Evolutionary conservation across 2,888 invertebrate species (phyloP).

Genomic region (Chironomus tentans): DNA sequence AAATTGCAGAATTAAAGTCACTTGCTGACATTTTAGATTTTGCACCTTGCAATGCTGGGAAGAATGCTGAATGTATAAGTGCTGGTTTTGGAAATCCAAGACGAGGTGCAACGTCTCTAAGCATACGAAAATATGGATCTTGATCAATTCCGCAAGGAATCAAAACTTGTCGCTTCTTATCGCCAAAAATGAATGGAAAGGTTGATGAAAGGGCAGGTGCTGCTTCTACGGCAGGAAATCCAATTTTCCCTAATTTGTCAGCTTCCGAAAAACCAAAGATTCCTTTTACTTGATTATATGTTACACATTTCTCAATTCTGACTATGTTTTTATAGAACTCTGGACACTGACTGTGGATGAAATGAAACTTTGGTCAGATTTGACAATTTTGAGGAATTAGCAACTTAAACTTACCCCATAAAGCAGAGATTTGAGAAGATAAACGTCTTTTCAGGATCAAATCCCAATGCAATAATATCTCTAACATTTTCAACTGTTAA

Average conservation of each 20-base stretch:
- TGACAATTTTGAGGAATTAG: constrained; percentile 29
- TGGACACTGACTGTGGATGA: constrained; percentile 50
- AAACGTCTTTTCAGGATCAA: constrained; percentile 88
- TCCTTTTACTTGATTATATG: constrained; percentile 94
- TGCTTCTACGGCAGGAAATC: constrained; percentile 94
- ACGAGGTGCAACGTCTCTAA: constrained; percentile 92
- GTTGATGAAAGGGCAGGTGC: constrained; percentile 85
- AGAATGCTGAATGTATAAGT: constrained; percentile 76
- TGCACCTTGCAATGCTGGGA: constrained; percentile 92
- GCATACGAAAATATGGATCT: constrained; percentile 99
- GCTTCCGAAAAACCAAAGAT: constrained; percentile 98
- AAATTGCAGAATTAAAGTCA: constrained; percentile 86
- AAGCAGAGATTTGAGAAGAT: constrained; percentile 92
- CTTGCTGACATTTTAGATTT: constrained; percentile 98
- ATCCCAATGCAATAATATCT: constrained; percentile 96
- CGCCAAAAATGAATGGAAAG: constrained; percentile 83
- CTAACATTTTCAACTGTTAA: constrained; percentile 88
- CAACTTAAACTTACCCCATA: constrained; percentile 64
- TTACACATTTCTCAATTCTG: constrained; percentile 86
- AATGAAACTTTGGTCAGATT: neutral
- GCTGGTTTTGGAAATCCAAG: constrained; percentile 83
- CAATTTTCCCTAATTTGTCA: constrained; percentile 92
- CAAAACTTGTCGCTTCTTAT: constrained; percentile 66
- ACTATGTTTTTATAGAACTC: constrained; percentile 91
- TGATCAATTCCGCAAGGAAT: constrained; percentile 99